Conservation (phyloP, 2,888 invertebrate species). For the Augiades crinisus region DNA sequence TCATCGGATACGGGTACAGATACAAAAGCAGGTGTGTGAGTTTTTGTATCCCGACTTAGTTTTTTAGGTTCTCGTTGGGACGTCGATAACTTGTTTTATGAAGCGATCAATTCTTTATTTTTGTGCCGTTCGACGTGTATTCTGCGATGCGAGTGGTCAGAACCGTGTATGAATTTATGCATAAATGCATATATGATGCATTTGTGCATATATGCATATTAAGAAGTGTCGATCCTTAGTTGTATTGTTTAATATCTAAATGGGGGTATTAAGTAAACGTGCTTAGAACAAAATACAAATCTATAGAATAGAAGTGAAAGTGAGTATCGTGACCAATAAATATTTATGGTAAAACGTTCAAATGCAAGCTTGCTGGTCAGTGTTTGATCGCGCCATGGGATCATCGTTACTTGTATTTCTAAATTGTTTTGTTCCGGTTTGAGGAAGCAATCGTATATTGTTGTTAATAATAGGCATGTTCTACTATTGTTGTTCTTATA, state of each 20-base stretch:
- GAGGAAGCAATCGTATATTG: neutral
- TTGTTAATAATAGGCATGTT: neutral
- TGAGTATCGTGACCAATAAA: constrained; percentile 25
- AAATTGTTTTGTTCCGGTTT: neutral
- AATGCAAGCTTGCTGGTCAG: constrained; percentile 1
- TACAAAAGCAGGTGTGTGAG: constrained; percentile 20
- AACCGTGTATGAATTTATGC: neutral
- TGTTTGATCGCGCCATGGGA: constrained; percentile 1
- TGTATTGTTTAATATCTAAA: neutral
- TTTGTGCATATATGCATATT: too few relatives aligned
- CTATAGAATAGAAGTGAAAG: constrained; percentile 22
- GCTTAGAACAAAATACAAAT: constrained; percentile 5
- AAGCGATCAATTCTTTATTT: constrained; percentile 24
- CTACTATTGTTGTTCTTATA: neutral
- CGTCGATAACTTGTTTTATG: constrained; percentile 25
- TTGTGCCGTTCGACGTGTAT: constrained; percentile 13
- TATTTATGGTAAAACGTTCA: constrained; percentile 13
- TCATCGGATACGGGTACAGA: constrained; percentile 12
- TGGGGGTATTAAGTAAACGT: neutral
- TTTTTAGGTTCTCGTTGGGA: constrained; percentile 14
- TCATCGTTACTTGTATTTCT: neutral
- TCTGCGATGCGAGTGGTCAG: neutral
- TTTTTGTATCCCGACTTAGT: constrained; percentile 19
- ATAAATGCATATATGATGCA: too few relatives aligned
- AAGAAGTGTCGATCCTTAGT: neutral